Base-by-base conservation (phyloP, 2,113 vertebrate genomes). In the Poicephalus meyeri region DNA sequence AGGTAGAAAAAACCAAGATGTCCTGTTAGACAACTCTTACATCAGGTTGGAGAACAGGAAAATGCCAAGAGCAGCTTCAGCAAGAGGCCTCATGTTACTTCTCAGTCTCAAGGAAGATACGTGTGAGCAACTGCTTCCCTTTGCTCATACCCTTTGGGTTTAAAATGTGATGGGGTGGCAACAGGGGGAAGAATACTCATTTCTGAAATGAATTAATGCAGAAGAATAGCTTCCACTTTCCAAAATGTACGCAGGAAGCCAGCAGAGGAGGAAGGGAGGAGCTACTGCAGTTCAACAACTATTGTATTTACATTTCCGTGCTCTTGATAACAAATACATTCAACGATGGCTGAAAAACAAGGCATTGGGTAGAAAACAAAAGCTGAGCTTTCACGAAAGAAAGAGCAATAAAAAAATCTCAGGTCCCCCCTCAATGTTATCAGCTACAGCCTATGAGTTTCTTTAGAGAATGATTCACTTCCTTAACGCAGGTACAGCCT, bases 291-390 rank as follows among this genome's bases (percentile, higher is more conserved):
- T 42, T 33, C 66, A 28, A 80, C 17, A 55, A n/a, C 95, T 28
- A 97, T 95, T 97, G 96, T 97, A 88, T 91, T 93, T 90, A 88
- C 20, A 50, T 86, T 96, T 97, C 97, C 94, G 76, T 80, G 13
- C 89, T 44, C 65, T 29, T 5, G 15, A 52, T 31, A 95, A 73
- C 52, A 85, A 88, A 93, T 63, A 53, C 47, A 19, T 71, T 39
- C 84, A 37, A 23, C 13, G 13, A 35, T 7, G 69, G 35, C 77
- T 82, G 76, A 31, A 66, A 84, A 87, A 65, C 74, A 58, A 70
- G 80, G 76, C 76, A 44, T 3, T 17, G 60, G 8, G 33, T 16
- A 33, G 42, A 31, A 74, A 83, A 84, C 90, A 95, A 58, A 58
- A 42, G 70, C 71, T n/a, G 39, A 55, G 64, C 16, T 49, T 94